Base-by-base conservation (phyloP, 2,888 invertebrate species). In the Dorcus hopei region DNA sequence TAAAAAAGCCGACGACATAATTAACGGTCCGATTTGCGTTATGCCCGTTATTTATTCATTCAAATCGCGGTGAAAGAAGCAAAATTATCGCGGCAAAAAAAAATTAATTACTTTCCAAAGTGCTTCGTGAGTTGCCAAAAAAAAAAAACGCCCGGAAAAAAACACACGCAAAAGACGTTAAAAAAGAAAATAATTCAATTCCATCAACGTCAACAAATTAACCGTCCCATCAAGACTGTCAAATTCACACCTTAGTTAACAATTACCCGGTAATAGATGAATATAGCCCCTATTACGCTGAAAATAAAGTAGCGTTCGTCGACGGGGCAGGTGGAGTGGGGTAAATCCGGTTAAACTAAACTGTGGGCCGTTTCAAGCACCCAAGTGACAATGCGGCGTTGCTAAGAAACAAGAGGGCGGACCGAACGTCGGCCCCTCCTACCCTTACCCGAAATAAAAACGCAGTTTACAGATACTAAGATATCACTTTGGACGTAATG, bases 361-460 rank as follows among this genome's bases (percentile, higher is more conserved):
- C 71, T 70, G 74, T 72, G 73, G 70, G 71, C 68, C 66, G 73
- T 66, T 65, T 62, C 70, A 61, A 63, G 63, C 60, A 65, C 62
- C 66, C 66, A 67, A 69, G 69, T 69, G 72, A 70, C 72, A 70
- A 70, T 69, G 68, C 66, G 65, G 68, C 70, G 76, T 77, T 76
- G 76, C 76, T 76, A 77, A 75, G 76, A 75, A 74, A 77, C 75
- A 71, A 63, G 63, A 55, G 57, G 64, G 64, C 64, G 64, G 52
- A 58, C 14, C 56, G 43, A 11, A 39, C 39, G 48, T 19, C 8
- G 38, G 55, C 40, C 50, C 47, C 60, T 57, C 60, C 64, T 54
- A 49, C 49, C 38, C 23, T 49, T 47, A 49, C 43, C 56, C 9
- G 38, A 23, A 43, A 48, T 51, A 49, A 54, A 50, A 59, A 49